These are phyloP conservation scores for Ectemnius cavifrons DNA, from an alignment of 2,888 invertebrate species.

Conservation along the genomic window DNA sequence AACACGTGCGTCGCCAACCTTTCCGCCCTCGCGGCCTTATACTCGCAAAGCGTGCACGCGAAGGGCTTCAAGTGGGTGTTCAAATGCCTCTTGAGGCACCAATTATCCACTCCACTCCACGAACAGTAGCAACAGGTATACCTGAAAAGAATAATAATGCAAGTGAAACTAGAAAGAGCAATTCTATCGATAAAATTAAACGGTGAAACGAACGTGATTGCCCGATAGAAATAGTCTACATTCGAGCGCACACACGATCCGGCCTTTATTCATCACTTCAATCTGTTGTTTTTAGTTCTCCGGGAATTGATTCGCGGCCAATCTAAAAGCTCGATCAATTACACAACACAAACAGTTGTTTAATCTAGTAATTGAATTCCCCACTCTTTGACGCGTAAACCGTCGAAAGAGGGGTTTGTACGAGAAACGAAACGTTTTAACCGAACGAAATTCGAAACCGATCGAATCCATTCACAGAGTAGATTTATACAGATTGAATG, in stretches of 20 bases:
- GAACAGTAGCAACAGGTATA: constrained; percentile 94
- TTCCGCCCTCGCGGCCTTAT: constrained; percentile 95
- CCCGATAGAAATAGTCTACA: background rate
- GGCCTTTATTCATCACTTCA: background rate
- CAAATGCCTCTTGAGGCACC: constrained; percentile 94
- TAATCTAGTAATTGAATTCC: background rate
- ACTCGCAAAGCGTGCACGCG: constrained; percentile 93
- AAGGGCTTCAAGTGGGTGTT: constrained; percentile 96
- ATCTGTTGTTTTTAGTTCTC: constrained; percentile 1
- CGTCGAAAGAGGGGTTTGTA: background rate
- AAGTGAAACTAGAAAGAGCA: background rate
- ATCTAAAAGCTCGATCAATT: no score
- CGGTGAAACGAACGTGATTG: background rate
- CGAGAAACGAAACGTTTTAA: no score
- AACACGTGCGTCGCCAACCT: constrained; percentile 92
- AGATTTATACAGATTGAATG: background rate
- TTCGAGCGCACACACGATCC: no score
- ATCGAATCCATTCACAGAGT: no score
- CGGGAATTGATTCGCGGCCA: background rate
- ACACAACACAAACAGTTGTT: background rate
- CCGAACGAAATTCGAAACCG: no score
- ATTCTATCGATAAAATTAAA: background rate
- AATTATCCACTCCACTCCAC: constrained; percentile 96
- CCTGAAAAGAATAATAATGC: constrained; percentile 68
- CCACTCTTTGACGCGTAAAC: background rate